Conservation (phyloP, 2,888 invertebrate genomes). For the Itoplectis maculator region DNA sequence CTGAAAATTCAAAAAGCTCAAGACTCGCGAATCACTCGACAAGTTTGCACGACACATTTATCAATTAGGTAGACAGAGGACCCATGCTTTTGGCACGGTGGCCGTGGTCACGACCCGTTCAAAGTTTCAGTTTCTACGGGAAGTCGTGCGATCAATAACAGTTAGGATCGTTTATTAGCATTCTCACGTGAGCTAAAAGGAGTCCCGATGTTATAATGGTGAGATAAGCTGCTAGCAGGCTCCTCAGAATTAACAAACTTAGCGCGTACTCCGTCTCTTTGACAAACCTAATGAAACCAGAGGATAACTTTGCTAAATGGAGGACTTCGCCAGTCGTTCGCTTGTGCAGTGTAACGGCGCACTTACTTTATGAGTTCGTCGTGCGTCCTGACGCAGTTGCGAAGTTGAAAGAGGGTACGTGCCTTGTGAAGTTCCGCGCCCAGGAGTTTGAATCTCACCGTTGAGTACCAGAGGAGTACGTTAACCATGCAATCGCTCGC, state of each 20-base stretch:
- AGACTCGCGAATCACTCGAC: background rate
- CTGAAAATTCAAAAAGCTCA: conserved; percentile 56
- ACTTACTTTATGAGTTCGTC: conserved; percentile 71
- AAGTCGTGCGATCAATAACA: background rate
- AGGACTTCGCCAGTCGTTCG: background rate
- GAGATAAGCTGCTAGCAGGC: conserved; percentile 50
- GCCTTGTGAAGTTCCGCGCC: conserved; percentile 67
- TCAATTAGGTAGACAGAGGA: too few species aligned
- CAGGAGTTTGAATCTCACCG: conserved; percentile 75
- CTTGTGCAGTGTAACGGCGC: background rate
- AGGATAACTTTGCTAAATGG: conserved; percentile 70
- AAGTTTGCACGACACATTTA: background rate
- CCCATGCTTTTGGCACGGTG: background rate
- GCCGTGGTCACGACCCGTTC: background rate
- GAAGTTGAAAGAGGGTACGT: conserved; percentile 60
- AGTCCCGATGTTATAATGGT: conserved; percentile 63
- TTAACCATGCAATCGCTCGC: conserved; percentile 74
- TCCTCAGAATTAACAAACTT: conserved; percentile 63
- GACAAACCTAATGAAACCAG: conserved; percentile 57
- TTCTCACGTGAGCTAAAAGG: conserved; percentile 63
- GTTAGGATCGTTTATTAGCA: background rate
- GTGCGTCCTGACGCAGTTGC: conserved; percentile 72
- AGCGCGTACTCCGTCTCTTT: conserved; percentile 50
- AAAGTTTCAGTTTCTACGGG: background rate
- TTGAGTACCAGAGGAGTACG: conserved; percentile 74